Evolutionary conservation across 1,140 invertebrate genomes (phyloP).

Genomic region (Cyclargus thomasi): DNA sequence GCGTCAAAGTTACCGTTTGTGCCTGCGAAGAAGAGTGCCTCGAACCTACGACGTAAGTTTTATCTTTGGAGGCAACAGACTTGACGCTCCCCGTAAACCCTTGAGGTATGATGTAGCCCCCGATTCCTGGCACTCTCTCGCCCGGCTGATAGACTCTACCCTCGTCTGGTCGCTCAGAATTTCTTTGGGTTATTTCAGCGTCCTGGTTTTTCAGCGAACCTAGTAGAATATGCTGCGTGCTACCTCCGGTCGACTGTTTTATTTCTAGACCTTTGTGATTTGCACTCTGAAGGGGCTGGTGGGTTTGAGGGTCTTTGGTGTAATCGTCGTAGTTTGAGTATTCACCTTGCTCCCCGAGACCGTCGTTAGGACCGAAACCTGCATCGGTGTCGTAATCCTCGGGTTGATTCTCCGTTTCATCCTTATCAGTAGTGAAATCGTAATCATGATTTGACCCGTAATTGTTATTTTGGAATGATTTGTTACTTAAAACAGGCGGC

Average conservation of each 20-base stretch:
- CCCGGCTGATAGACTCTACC: constrained; percentile 78
- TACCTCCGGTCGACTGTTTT: constrained; percentile 62
- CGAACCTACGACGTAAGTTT: constrained; percentile 75
- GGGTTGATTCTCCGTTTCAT: constrained; percentile 52
- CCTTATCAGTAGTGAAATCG: constrained; percentile 54
- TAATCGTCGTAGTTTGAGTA: constrained; percentile 71
- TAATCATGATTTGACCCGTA: constrained; percentile 47
- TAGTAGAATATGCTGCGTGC: constrained; percentile 74
- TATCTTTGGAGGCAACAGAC: constrained; percentile 76
- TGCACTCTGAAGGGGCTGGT: constrained; percentile 57
- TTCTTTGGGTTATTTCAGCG: constrained; percentile 71
- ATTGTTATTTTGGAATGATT: constrained; percentile 47
- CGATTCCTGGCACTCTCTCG: constrained; percentile 76
- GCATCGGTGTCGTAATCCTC: constrained; percentile 56
- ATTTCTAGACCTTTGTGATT: constrained; percentile 51
- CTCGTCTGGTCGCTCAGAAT: constrained; percentile 63
- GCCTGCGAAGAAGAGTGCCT: constrained; percentile 78
- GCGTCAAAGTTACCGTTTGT: constrained; percentile 78
- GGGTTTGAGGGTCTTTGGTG: constrained; percentile 46
- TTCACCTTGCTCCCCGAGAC: constrained; percentile 75
- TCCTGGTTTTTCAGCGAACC: constrained; percentile 73
- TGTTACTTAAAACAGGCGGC: constrained; percentile 39
- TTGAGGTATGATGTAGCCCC: constrained; percentile 79
- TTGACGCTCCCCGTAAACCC: constrained; percentile 81
- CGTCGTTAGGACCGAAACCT: constrained; percentile 53